Base-by-base conservation (phyloP, 35 echinoderm and acorn worm genomes). In the Apostichopus parvimensis region DNA sequence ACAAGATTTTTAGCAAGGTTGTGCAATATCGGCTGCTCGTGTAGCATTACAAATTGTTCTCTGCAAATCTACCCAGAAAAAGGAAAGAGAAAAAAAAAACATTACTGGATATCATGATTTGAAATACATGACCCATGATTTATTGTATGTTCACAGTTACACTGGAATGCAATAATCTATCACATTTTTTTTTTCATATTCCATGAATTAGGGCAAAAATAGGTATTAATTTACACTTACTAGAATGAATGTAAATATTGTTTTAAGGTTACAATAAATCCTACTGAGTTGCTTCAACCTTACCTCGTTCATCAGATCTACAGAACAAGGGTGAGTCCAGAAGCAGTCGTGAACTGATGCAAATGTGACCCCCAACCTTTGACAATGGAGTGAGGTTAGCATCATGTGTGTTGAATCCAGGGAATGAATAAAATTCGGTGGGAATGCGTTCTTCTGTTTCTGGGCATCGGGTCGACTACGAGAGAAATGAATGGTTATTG, bases 341-440 rank as follows among this genome's bases (percentile, higher is more conserved):
- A 91, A 95, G 57, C 96, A 98, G 58, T 98, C 94, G 60, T 95
- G 94, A 2, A 95, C 94, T 22, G 96, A 94, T 8, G 87, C 92
- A 93, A 92, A 95, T 22, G 92, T 90, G 53, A 98, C 92, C 18
- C 95, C 97, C 25, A 73, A 93, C 68, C 90, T 92, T 68, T 99
- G 97, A 23, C 95, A 96, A 72, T 94, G 93, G 61, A 99, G 93
- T 1, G 95, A 96, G 8, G 97, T 99, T 13, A 99, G 91, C 97
- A 99, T 99, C 97, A 99, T 99, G 56, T 99, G 97, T 28, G 97
- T 93, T 0, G 97, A 99, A 82, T 99, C 97, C 52, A 99, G 22
- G n/a, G 97, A 99, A 86, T 99, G 97, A 24, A 99, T 99, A 77
- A 96, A 99, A 92, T 99, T 99, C 53, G 97, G 97, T 65, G 97